Evolutionary conservation across 2,888 invertebrate species (phyloP).

Genomic region (Erpobdella octoculata): DNA sequence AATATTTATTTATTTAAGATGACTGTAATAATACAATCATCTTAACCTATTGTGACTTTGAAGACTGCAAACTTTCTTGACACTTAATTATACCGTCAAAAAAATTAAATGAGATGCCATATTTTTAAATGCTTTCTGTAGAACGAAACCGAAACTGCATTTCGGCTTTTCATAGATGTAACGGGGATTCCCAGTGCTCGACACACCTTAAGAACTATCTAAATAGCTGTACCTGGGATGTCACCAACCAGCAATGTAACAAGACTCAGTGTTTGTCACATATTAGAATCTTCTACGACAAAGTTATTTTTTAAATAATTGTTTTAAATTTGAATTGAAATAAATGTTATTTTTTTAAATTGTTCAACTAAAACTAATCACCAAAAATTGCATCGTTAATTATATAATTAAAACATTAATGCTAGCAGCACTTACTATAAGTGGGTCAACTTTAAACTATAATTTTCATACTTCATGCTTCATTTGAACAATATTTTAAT

Average conservation of each 20-base stretch:
- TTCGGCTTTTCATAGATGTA: slow-evolving; percentile 32
- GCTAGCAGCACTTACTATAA: too few species aligned
- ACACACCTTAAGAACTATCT: slow-evolving; percentile 28
- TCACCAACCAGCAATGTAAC: slow-evolving; percentile 4
- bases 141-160: slow-evolving; percentile 30
- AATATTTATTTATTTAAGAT: not conserved
- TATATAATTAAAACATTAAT: too few species aligned
- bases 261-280: slow-evolving; percentile 27
- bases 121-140: not conserved
- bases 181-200: slow-evolving; percentile 28
- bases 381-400: too few species aligned
- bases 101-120: not conserved
- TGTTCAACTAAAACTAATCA: too few species aligned
- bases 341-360: not conserved
- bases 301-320: slow-evolving; percentile 4
- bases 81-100: not conserved
- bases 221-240: slow-evolving; percentile 32
- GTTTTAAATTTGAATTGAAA: not conserved
- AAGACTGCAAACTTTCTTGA: too few species aligned
- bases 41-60: too few species aligned
- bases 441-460: too few species aligned
- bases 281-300: slow-evolving; percentile 30
- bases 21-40: not conserved
- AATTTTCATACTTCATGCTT: too few species aligned
- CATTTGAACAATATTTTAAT: too few species aligned